Evolutionary conservation across 1,140 invertebrate species (phyloP).

Genomic region (Hesperophylax magnus): DNA sequence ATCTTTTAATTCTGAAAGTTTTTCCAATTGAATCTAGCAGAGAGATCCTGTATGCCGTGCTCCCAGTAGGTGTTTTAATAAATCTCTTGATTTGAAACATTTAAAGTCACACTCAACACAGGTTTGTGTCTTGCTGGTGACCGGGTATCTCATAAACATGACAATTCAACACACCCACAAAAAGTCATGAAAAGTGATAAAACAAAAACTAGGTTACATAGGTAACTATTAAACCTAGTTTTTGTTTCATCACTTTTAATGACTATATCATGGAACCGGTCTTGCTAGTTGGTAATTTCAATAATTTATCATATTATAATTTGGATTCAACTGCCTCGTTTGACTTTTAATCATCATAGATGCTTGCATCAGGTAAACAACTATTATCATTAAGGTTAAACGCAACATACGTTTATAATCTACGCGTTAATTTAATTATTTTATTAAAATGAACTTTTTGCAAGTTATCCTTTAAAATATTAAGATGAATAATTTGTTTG

Average conservation of each 20-base stretch:
- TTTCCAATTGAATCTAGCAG: conserved; percentile 67
- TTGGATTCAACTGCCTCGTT: neutral
- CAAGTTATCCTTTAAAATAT: no score
- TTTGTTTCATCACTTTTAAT: no score
- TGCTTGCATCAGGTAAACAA: neutral
- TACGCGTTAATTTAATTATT: no score
- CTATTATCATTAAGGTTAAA: neutral
- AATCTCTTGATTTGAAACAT: conserved; percentile 64
- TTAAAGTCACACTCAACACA: conserved; percentile 65
- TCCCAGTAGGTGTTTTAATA: conserved; percentile 64
- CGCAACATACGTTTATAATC: no score
- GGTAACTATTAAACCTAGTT: no score
- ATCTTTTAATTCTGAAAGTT: conserved; percentile 63
- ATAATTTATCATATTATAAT: conserved; percentile 21
- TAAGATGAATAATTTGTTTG: no score
- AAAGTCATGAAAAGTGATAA: no score
- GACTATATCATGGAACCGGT: no score
- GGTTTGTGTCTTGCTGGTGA: conserved; percentile 63
- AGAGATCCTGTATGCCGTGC: conserved; percentile 69
- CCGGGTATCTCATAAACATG: no score
- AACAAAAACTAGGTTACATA: no score
- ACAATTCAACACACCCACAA: no score
- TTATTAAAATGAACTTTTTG: no score
- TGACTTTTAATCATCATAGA: neutral
- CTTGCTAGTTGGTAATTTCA: conserved; percentile 58